These are phyloP conservation scores for Drosophila nigricruria DNA, from an alignment of 2,888 invertebrate species.

Conservation along the genomic window DNA sequence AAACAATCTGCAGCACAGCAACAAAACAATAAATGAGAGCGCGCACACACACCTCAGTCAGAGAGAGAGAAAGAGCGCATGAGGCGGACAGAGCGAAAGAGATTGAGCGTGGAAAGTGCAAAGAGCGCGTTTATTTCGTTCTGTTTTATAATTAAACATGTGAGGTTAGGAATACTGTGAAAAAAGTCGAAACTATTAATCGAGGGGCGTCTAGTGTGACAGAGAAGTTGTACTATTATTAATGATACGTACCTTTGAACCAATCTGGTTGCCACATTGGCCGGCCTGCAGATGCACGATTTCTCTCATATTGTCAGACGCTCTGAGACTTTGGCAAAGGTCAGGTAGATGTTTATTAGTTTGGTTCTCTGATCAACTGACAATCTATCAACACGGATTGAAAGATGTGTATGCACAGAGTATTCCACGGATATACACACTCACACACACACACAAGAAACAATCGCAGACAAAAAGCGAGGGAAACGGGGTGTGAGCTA, in stretches of 20 bases:
- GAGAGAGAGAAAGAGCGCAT: slow-evolving; percentile 4
- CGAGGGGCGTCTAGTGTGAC: slow-evolving; percentile 22
- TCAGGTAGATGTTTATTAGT: slow-evolving; percentile 30
- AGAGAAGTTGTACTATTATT: slow-evolving; percentile 42
- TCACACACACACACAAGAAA: slow-evolving; percentile 20
- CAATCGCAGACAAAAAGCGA: slow-evolving; percentile 13
- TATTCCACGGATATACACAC: slow-evolving; percentile 4
- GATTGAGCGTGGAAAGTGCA: slow-evolving; percentile 32
- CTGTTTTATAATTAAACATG: slow-evolving; percentile 81
- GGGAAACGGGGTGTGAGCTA: slow-evolving; percentile 20
- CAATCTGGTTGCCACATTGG: slow-evolving; percentile 96
- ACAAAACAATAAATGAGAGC: slow-evolving; percentile 33
- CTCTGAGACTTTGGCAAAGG: slow-evolving; percentile 41
- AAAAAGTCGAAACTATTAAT: slow-evolving; percentile 29
- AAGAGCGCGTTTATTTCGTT: slow-evolving; percentile 49
- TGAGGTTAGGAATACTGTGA: slow-evolving; percentile 72
- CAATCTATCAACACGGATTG: slow-evolving; percentile 11
- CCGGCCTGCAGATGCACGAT: slow-evolving; percentile 96
- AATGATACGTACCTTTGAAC: slow-evolving; percentile 90
- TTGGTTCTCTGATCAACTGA: slow-evolving; percentile 29
- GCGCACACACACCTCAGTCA: not conserved
- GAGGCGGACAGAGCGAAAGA: slow-evolving; percentile 3
- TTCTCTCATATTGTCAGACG: slow-evolving; percentile 90
- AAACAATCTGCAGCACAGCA: slow-evolving; percentile 21
- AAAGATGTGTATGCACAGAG: slow-evolving; percentile 19